Evolutionary conservation across 1,140 invertebrate genomes (phyloP).

Genomic region (Philopotamus ludificatus): DNA sequence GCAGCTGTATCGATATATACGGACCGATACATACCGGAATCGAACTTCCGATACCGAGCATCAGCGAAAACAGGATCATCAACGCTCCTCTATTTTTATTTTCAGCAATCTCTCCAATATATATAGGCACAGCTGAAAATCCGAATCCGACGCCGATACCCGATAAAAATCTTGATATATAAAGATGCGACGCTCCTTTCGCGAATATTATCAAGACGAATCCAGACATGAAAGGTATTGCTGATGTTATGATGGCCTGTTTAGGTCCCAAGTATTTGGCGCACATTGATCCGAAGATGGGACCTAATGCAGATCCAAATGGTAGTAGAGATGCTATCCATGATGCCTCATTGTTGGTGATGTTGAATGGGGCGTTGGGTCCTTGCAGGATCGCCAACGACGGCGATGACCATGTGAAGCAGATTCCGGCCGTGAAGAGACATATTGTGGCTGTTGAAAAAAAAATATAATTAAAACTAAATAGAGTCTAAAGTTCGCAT

Average conservation of each 20-base stretch:
- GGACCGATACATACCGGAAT: slow-evolving; percentile 30
- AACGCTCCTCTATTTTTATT: slow-evolving; percentile 42
- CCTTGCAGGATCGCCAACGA: slow-evolving; percentile 38
- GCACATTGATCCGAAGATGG: slow-evolving; percentile 40
- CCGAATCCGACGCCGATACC: slow-evolving; percentile 50
- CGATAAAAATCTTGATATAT: slow-evolving; percentile 49
- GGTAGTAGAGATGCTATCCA: slow-evolving; percentile 40
- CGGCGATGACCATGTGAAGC: slow-evolving; percentile 38
- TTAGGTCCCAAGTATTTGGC: slow-evolving; percentile 46
- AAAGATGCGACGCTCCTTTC: slow-evolving; percentile 45
- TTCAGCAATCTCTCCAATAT: slow-evolving; percentile 52
- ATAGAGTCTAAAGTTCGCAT: too few species aligned
- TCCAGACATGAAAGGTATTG: slow-evolving; percentile 41
- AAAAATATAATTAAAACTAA: slow-evolving; percentile 9
- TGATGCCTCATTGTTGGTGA: slow-evolving; percentile 41
- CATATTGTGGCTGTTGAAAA: slow-evolving; percentile 32
- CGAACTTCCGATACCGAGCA: slow-evolving; percentile 32
- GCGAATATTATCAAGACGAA: slow-evolving; percentile 49
- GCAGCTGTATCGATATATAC: slow-evolving; percentile 18
- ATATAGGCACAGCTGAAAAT: slow-evolving; percentile 52
- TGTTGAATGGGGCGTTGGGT: slow-evolving; percentile 31
- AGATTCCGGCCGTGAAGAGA: slow-evolving; percentile 33
- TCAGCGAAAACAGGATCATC: slow-evolving; percentile 33
- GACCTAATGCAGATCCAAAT: slow-evolving; percentile 37
- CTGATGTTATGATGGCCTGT: slow-evolving; percentile 43